phyloP scores from a whole-genome alignment of 2,113 vertebrate genomes.

The Rallus limicola region DNA sequence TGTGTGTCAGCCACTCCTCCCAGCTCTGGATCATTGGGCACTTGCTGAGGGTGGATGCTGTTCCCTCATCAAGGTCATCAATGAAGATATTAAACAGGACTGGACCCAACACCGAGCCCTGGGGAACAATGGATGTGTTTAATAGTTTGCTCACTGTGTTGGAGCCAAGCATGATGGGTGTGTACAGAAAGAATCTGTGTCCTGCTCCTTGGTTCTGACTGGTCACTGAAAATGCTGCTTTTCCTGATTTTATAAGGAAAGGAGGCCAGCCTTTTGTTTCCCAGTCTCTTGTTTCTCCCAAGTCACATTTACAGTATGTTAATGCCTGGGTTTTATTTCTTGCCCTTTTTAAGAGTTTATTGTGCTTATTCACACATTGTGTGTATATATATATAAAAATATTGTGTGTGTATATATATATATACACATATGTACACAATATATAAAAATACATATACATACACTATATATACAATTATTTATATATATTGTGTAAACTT shows the following conservation, averaged over 20 bases:
- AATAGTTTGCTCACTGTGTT: not conserved
- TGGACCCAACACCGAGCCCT: too few species aligned
- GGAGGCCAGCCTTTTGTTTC: not conserved
- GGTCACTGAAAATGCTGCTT: not conserved
- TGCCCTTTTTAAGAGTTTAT: not conserved
- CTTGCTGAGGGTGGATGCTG: too few species aligned
- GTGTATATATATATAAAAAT: too few species aligned
- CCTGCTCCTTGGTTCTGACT: not conserved
- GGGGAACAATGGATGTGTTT: fast-evolving
- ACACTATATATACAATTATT: too few species aligned
- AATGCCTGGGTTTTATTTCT: not conserved
- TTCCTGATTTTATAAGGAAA: not conserved
- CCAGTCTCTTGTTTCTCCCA: not conserved
- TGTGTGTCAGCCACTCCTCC: too few species aligned
- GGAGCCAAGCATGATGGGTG: not conserved
- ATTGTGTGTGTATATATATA: too few species aligned
- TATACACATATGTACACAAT: too few species aligned
- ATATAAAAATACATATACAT: too few species aligned
- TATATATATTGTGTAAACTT: too few species aligned
- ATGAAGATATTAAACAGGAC: too few species aligned
- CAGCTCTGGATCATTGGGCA: too few species aligned
- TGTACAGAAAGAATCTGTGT: not conserved
- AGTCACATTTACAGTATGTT: not conserved
- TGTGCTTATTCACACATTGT: not conserved
- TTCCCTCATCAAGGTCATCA: too few species aligned